Evolutionary conservation across 2,888 invertebrate genomes (phyloP).

Genomic region (Archaeoteleia sp.): DNA sequence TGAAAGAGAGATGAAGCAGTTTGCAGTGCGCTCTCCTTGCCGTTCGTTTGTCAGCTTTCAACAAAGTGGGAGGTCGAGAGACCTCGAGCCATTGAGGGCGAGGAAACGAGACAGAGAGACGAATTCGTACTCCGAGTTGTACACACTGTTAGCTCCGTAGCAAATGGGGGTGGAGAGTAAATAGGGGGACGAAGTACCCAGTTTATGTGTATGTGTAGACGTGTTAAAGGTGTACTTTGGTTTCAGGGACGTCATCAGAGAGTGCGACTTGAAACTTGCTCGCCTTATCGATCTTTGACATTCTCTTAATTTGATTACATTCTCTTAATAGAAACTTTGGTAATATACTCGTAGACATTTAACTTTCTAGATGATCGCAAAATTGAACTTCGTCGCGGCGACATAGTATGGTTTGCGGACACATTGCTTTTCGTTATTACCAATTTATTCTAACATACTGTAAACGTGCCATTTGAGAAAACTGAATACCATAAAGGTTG

Average conservation of each 20-base stretch:
- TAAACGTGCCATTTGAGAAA: neutral
- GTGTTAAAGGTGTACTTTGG: slow-evolving; percentile 54
- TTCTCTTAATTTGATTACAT: slow-evolving; percentile 54
- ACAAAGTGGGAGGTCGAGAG: slow-evolving; percentile 50
- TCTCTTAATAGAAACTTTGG: slow-evolving; percentile 51
- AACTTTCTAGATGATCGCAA: slow-evolving; percentile 40
- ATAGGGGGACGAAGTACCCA: slow-evolving; percentile 51
- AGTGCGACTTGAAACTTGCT: slow-evolving; percentile 49
- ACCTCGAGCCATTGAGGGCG: slow-evolving; percentile 49
- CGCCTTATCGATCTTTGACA: slow-evolving; percentile 53
- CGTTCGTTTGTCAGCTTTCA: slow-evolving; percentile 53
- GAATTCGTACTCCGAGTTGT: slow-evolving; percentile 48
- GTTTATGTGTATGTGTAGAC: slow-evolving; percentile 51
- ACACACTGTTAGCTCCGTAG: slow-evolving; percentile 50
- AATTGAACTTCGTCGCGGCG: slow-evolving; percentile 34
- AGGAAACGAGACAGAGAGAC: slow-evolving; percentile 49
- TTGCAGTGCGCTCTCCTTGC: slow-evolving; percentile 44
- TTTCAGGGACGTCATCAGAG: slow-evolving; percentile 51
- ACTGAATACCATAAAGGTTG: no score
- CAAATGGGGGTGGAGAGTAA: slow-evolving; percentile 53
- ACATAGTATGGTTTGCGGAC: slow-evolving; percentile 15
- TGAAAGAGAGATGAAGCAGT: slow-evolving; percentile 22
- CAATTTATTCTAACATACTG: slow-evolving; percentile 17
- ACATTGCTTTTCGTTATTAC: slow-evolving; percentile 33
- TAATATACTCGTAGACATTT: slow-evolving; percentile 49